Evolutionary conservation across 1,140 invertebrate species (phyloP), one percentile per base, ranked within the genome.

Genomic region (Nymphalis io): DNA sequence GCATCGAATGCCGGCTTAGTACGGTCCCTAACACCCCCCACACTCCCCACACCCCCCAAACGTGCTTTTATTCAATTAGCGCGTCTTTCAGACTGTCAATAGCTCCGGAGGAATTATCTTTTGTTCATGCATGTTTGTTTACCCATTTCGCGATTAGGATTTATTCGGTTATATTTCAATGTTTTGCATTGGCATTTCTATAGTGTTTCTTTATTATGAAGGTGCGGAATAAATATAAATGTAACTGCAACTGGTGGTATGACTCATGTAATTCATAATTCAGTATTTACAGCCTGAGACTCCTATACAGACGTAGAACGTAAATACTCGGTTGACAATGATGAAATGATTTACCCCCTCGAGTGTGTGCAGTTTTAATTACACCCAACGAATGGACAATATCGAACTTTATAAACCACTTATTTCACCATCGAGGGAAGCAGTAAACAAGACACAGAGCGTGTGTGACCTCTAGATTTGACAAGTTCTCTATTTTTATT

Each of bases 381-480:
- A 42, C 40, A 42, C n/a, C n/a, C 18, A 13, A 18, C n/a, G 38
- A 60, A 60, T 27, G 18, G 39, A 42, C 58, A 42, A 46, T 16
- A 46, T 20, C 44, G 39, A 23, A 46, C 6, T 44, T 13, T 39
- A 44, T 60, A 18, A 60, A 27, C 40, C 20, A 60, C 39, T 60
- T 60, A 44, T 23, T 21, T 16, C n/a, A 4, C 18, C 6, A 33
- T 8, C 39, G 23, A 23, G 18, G 20, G 18, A 23, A 5, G 44
- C n/a, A n/a, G 59, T 44, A 60, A 60, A 23, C 15, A 60, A 23
- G 11, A 13, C 59, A 42, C n/a, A 46, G 59, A 60, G 12, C 4
- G 16, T 6, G n/a, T 8, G 1, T 8, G 27, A 33, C n/a, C n/a
- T 46, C 6, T 46, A 46, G 16, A 46, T 6, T n/a, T 46, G 44